Percentiles rank a stretch among this genome's conserved stretches.
phyloP scores from a whole-genome alignment of 1,140 invertebrate genomes.

The Copidosoma floridanum region DNA sequence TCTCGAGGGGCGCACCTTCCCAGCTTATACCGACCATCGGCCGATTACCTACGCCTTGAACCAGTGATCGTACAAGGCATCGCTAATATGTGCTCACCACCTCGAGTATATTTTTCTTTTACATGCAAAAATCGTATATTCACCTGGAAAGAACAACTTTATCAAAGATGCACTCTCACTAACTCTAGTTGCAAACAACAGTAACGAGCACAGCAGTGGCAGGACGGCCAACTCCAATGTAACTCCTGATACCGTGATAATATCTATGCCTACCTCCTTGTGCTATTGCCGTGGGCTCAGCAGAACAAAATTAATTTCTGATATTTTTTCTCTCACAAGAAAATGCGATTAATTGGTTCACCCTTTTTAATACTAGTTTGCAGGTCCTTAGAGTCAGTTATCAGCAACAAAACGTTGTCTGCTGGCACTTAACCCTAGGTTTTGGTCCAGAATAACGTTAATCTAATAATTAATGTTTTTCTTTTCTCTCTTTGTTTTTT shows the following conservation, averaged over 20 bases:
- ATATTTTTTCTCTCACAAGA: too few relatives aligned
- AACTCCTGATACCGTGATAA: neutral
- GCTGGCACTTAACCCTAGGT: too few relatives aligned
- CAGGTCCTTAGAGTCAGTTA: too few relatives aligned
- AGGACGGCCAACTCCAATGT: neutral
- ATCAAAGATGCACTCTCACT: slow-evolving; percentile 35
- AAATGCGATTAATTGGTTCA: too few relatives aligned
- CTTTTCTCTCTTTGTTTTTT: too few relatives aligned
- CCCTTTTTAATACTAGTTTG: too few relatives aligned
- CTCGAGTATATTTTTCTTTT: slow-evolving; percentile 35
- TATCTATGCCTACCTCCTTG: slow-evolving; percentile 5
- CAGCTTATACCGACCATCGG: slow-evolving; percentile 34
- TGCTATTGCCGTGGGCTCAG: too few relatives aligned
- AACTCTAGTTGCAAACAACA: neutral
- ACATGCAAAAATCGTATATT: slow-evolving; percentile 3
- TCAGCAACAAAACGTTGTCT: too few relatives aligned
- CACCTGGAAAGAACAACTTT: slow-evolving; percentile 30
- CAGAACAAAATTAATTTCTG: too few relatives aligned
- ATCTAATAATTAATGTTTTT: too few relatives aligned
- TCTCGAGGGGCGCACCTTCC: neutral
- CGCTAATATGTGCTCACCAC: slow-evolving; percentile 1
- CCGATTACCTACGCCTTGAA: slow-evolving; percentile 28
- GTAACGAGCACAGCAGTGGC: too few relatives aligned
- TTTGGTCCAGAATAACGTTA: too few relatives aligned
- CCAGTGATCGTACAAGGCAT: neutral